A percentile compares a stretch with the other conserved stretches of the same genome.
Conservation (phyloP, 2,797 vertebrate genomes). For the Jordanella pulchra region DNA sequence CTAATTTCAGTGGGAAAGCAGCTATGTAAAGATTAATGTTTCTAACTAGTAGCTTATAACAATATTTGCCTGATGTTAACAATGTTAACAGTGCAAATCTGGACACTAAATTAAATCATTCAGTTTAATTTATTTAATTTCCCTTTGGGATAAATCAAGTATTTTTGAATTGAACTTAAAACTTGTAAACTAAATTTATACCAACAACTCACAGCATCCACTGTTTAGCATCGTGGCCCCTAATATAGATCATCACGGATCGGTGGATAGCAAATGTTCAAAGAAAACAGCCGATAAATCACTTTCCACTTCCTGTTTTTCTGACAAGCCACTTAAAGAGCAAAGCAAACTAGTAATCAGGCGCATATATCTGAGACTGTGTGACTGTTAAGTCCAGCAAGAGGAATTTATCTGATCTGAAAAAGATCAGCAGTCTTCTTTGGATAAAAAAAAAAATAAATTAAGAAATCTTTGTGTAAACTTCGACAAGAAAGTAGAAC, state of each 20-base stretch:
- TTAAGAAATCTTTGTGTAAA: constrained; percentile 10
- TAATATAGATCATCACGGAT: no score
- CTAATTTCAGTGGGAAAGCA: no score
- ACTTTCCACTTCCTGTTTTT: constrained; percentile 24
- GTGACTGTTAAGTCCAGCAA: constrained; percentile 35
- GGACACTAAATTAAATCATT: background rate
- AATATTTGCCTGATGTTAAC: no score
- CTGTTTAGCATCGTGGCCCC: no score
- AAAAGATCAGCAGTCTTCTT: background rate
- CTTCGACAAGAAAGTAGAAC: constrained; percentile 1
- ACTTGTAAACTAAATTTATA: no score
- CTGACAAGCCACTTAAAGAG: constrained; percentile 39
- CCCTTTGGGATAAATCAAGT: no score
- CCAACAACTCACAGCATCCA: no score
- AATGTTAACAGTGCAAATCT: background rate
- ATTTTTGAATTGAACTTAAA: no score
- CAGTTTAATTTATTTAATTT: no score
- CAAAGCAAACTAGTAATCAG: constrained; percentile 51
- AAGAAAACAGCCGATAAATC: constrained; percentile 22
- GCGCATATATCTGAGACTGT: constrained; percentile 33
- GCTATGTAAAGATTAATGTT: background rate
- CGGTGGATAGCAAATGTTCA: constrained; percentile 1
- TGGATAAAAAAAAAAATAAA: constrained; percentile 10
- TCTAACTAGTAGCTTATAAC: background rate
- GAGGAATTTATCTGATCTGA: constrained; percentile 3